Evolutionary conservation across 2,797 vertebrate genomes (phyloP), one percentile per base, ranked within the genome.

Genomic region (Rhadinocentrus ornatus): DNA sequence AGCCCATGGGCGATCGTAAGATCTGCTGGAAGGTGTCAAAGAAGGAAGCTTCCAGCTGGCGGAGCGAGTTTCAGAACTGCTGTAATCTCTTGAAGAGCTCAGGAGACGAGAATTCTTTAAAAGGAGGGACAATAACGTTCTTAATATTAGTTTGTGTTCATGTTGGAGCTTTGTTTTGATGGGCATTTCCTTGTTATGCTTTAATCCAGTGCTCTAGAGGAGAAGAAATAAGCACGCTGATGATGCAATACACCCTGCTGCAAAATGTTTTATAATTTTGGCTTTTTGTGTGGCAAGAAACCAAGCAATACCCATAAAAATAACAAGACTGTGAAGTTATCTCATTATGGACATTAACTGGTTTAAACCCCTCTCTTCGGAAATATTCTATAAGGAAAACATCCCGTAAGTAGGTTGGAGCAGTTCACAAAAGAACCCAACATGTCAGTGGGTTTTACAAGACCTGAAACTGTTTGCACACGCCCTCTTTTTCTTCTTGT

Each of bases 1-100:
- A 13, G 92, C 89, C 93, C 92, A 94, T 0, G 93, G 92, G 57
- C 93, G 93, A 39, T 96, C 95, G 71, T 89, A 92, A 39, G 95
- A 90, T 81, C 93, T 87, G 82, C 94, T 94, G 83, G 94, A 92
- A 66, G 69, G 82, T 9, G 92, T 87, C 73, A 95, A 88, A 0
- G 94, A 86, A 4, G 94, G 89, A 64, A 95, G 87, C 84, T 95
- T 97, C 96, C 95, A 96, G 78, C 89, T 94, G 78, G 90, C 86
- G 83, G 94, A 92, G 71, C 66, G 85, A 52, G 89, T 92, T 69
- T 96, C 95, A 55, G 93, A 90, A 71, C 91, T 81, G 80, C 89
- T 87, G 90, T 95, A 96, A 74, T 94, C 94, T 94, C 95, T 95
- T 71, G 88, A 78, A 0, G 95, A 93, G 81, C 93, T 90, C 66